Evolutionary conservation across 2,113 vertebrate genomes (phyloP).

Genomic region (Nanorana parkeri): DNA sequence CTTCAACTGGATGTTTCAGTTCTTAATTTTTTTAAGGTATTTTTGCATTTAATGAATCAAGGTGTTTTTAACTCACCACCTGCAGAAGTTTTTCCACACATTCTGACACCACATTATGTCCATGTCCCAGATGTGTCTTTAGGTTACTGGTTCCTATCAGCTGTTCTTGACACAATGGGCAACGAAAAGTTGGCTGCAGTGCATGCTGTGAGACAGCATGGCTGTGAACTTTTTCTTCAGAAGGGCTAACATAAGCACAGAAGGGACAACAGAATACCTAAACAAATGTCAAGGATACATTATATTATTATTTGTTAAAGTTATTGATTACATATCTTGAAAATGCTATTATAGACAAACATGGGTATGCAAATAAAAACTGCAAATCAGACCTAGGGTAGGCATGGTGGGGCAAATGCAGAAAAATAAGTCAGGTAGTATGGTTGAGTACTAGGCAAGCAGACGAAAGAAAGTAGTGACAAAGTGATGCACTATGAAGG

Average conservation of each 20-base stretch:
- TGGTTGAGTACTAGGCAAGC: no score
- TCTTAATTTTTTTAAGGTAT: no score
- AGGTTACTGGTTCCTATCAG: slow-evolving; percentile 66
- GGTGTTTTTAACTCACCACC: slow-evolving; percentile 64
- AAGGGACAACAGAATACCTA: slow-evolving; percentile 72
- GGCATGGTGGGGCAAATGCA: no score
- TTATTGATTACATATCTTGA: not conserved
- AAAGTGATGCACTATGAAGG: no score
- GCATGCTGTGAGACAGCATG: slow-evolving; percentile 66
- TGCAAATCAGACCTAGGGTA: not conserved
- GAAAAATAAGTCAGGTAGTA: no score
- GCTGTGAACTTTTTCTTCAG: slow-evolving; percentile 61
- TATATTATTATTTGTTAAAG: not conserved
- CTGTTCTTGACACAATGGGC: slow-evolving; percentile 71
- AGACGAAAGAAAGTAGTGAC: no score
- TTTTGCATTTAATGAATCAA: no score
- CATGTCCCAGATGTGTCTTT: slow-evolving; percentile 69
- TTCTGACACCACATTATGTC: slow-evolving; percentile 72
- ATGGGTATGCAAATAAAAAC: not conserved
- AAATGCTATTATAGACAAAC: not conserved
- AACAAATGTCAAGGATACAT: not conserved
- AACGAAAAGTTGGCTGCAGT: slow-evolving; percentile 68
- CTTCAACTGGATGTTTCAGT: no score
- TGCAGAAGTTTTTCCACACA: slow-evolving; percentile 71
- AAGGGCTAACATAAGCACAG: slow-evolving; percentile 67